A percentile compares a stretch with the other conserved stretches of the same genome.
phyloP scores from a whole-genome alignment of 2,113 vertebrate genomes.

The Albula glossodonta region DNA sequence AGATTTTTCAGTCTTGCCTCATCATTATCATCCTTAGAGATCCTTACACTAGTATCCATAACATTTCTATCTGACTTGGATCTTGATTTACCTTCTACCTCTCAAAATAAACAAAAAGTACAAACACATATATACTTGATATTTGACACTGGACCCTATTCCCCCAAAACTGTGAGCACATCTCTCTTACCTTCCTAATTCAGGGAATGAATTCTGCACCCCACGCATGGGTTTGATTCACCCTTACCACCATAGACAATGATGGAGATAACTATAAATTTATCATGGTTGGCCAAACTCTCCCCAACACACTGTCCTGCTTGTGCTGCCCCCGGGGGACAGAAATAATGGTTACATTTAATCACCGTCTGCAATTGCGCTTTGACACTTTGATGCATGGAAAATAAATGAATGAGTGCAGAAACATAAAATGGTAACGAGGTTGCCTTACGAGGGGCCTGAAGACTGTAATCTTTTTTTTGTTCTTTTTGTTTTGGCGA shows the following conservation, averaged over 20 bases:
- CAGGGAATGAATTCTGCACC: background rate
- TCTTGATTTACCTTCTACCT: too few relatives aligned
- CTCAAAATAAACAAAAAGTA: too few relatives aligned
- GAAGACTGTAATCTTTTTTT: constrained; percentile 25
- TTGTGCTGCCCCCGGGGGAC: background rate
- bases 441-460: background rate
- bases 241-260: background rate
- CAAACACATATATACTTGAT: background rate
- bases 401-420: background rate
- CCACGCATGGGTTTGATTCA: background rate
- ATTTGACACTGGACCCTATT: background rate
- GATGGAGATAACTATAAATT: background rate
- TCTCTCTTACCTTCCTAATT: background rate
- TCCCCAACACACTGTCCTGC: background rate
- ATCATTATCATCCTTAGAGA: background rate
- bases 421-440: background rate
- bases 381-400: background rate
- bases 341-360: constrained; percentile 16
- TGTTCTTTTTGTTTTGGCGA: constrained; percentile 21
- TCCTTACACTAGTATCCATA: background rate
- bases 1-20: background rate
- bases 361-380: background rate
- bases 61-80: too few relatives aligned
- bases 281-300: background rate
- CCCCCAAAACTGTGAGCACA: too few relatives aligned